phyloP scores from a whole-genome alignment of 2,888 invertebrate genomes.

The Dusona sp. region DNA sequence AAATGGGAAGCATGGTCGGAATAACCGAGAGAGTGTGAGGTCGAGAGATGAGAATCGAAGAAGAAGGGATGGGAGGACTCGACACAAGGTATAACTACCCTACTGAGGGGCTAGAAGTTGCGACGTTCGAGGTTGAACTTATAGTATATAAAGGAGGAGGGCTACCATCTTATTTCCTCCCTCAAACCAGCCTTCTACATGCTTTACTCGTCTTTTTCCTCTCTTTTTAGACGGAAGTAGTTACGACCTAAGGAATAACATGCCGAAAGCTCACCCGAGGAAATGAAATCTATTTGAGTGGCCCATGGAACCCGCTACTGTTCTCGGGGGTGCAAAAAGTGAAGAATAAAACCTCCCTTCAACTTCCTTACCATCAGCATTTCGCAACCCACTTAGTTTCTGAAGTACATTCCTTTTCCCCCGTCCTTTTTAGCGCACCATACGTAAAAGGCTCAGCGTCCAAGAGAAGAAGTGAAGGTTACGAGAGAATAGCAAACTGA shows the following conservation, averaged over 20 bases:
- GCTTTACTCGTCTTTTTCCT: neutral
- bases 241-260: constrained; percentile 72
- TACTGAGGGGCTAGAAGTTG: constrained; percentile 13
- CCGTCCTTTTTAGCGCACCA: constrained; percentile 33
- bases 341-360: constrained; percentile 54
- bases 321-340: constrained; percentile 17
- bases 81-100: constrained; percentile 11
- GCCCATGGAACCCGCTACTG: constrained; percentile 54
- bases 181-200: constrained; percentile 31
- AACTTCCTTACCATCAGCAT: constrained; percentile 62
- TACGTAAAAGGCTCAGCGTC: constrained; percentile 61
- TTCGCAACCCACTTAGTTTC: constrained; percentile 59
- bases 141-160: constrained; percentile 18
- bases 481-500: constrained; percentile 69
- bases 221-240: constrained; percentile 55
- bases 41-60: constrained; percentile 34
- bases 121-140: constrained; percentile 25
- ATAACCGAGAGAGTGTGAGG: constrained; percentile 15
- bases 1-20: constrained; percentile 17
- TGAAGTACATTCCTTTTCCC: constrained; percentile 45
- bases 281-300: constrained; percentile 77
- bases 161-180: constrained; percentile 20
- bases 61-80: constrained; percentile 12
- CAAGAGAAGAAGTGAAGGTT: constrained; percentile 24
- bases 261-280: constrained; percentile 69